Conservation (phyloP, 2,113 vertebrate species). For the Microcebus jonahi region DNA sequence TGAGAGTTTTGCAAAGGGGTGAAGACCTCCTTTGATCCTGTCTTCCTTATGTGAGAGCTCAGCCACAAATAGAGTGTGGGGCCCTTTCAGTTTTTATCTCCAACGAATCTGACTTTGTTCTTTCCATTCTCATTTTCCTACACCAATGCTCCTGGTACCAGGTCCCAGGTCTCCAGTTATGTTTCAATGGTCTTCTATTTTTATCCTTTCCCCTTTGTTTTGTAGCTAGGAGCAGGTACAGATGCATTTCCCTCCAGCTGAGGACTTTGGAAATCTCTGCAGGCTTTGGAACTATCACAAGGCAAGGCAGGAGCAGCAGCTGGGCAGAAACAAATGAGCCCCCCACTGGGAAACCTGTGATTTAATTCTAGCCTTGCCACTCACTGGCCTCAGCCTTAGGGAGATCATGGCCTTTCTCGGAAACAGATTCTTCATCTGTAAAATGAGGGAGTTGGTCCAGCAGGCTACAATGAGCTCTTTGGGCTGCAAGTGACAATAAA, state of each 20-base stretch:
- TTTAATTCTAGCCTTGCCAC: neutral
- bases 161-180: neutral
- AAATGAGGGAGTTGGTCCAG: neutral
- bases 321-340: neutral
- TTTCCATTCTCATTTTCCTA: neutral
- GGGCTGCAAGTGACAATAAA: neutral
- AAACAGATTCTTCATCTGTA: neutral
- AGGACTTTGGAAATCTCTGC: neutral
- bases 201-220: slow-evolving; percentile 13
- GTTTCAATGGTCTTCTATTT: neutral
- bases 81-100: neutral
- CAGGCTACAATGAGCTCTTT: neutral
- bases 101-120: neutral
- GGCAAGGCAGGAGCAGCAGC: neutral
- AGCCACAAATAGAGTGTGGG: neutral
- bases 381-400: neutral
- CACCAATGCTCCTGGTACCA: neutral
- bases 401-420: neutral
- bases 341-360: neutral
- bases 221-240: neutral
- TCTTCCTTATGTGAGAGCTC: neutral
- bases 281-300: neutral
- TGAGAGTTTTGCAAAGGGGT: neutral
- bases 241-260: neutral
- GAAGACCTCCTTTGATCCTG: neutral